Percentiles rank a stretch among this genome's conserved stretches.
Conservation (phyloP, 2,888 invertebrate genomes). For the Acleris cristana region DNA sequence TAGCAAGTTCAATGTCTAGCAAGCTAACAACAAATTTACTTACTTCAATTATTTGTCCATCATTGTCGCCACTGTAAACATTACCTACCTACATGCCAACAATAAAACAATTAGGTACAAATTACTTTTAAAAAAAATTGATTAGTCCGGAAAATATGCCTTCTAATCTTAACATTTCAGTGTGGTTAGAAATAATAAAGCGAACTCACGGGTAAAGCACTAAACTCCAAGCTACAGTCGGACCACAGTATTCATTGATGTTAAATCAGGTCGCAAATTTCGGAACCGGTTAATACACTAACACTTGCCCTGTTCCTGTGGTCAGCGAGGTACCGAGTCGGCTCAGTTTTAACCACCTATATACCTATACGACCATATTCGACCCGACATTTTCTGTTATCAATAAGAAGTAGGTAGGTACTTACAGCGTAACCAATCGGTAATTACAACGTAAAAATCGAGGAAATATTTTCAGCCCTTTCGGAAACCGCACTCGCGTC, state of each 20-base stretch:
- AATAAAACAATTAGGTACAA: too few relatives aligned
- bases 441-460: conserved; percentile 53
- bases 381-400: conserved; percentile 62
- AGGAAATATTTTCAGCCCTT: conserved; percentile 46
- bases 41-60: conserved; percentile 4
- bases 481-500: conserved; percentile 41
- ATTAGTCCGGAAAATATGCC: too few relatives aligned
- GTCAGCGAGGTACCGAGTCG: conserved; percentile 53
- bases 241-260: not conserved
- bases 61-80: too few relatives aligned
- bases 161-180: too few relatives aligned
- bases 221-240: not conserved
- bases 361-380: conserved; percentile 44
- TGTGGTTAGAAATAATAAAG: too few relatives aligned
- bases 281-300: conserved; percentile 23
- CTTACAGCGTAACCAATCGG: conserved; percentile 56
- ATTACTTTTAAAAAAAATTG: too few relatives aligned
- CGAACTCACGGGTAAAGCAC: too few relatives aligned
- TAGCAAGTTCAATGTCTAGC: conserved; percentile 36
- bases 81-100: too few relatives aligned
- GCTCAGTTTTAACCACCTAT: conserved; percentile 51
- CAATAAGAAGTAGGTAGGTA: conserved; percentile 52
- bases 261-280: conserved; percentile 29
- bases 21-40: conserved; percentile 4
- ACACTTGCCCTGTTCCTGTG: conserved; percentile 14